Percentiles rank a stretch among this genome's conserved stretches.
Conservation (phyloP, 2,888 invertebrate genomes). For the Mayetiola destructor region DNA sequence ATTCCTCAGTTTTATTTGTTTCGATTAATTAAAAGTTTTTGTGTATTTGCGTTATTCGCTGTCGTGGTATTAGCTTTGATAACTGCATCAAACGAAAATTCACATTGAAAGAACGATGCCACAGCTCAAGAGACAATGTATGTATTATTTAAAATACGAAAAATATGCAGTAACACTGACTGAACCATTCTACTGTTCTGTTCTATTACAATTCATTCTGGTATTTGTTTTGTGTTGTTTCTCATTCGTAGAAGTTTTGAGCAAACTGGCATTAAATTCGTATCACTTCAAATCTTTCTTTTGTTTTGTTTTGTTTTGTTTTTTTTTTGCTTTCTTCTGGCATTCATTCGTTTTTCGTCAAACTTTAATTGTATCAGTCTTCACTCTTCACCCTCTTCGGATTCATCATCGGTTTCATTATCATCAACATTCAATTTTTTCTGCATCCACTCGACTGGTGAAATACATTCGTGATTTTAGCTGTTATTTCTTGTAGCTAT, state of each 20-base stretch:
- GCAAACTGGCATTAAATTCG: constrained; percentile 8
- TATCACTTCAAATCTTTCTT: neutral
- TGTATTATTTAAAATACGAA: too few relatives aligned
- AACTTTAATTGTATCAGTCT: neutral
- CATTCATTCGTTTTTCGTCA: neutral
- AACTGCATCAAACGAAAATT: constrained; percentile 10
- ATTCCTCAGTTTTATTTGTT: constrained; percentile 8
- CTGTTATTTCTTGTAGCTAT: too few relatives aligned
- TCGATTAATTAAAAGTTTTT: constrained; percentile 9
- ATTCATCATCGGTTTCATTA: neutral
- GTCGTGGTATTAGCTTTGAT: neutral
- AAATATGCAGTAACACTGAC: too few relatives aligned
- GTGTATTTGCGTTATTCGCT: constrained; percentile 5
- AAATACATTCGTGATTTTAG: too few relatives aligned
- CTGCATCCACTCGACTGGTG: too few relatives aligned
- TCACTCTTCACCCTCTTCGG: neutral
- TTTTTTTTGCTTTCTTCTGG: neutral
- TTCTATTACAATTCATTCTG: too few relatives aligned
- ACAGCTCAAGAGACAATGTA: too few relatives aligned
- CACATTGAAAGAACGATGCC: too few relatives aligned
- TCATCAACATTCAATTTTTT: too few relatives aligned
- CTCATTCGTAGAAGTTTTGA: too few relatives aligned
- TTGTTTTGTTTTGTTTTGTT: neutral
- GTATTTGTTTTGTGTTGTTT: too few relatives aligned
- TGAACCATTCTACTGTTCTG: too few relatives aligned